Evolutionary conservation across 1,140 invertebrate genomes (phyloP), one percentile per base, ranked within the genome.

Genomic region (Saccostrea cuccullata): DNA sequence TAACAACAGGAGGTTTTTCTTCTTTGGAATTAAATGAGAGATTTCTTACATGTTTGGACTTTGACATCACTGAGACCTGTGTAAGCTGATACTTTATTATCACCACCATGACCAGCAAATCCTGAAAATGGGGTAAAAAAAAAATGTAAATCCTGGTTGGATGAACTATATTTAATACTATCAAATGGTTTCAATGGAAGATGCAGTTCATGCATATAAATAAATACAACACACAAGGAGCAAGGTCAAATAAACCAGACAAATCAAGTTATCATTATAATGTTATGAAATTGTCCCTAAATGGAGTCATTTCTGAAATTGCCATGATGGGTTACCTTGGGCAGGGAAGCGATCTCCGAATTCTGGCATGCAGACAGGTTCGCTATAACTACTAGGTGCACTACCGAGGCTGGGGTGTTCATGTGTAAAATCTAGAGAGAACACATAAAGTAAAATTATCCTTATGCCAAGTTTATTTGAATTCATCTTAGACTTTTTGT

Each of bases 321-420:
- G 58, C 58, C 8, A 2, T 20, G 58, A 77, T 13, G 15, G 70
- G 15, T 83, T 87, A 87, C 86, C 85, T 87, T 90, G 87, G 36
- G 60, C 26, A 23, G 87, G 85, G n/a, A 87, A 90, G 82, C 90
- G 87, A 36, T 92, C 92, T 40, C 90, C 91, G 85, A 93, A 92
- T 94, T 98, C 97, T 89, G 97, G 97, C 92, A 97, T 97, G 91
- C 97, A 97, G 91, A 97, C 96, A 89, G 96, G 96, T 92, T 97
- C 97, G 95, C 97, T 97, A 92, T 97, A 96, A 94, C 96, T 96
- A 85, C 95, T 94, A 47, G 95, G 95, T 93, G 96, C 96, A 92
- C 97, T 97, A 93, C 97, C 97, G 93, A 96, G 94, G 67, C 96
- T 96, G 23, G 96, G 95, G 84, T 93, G 95, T 91, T 97, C 96